A percentile compares a stretch with the other conserved stretches of the same genome.
Conservation (phyloP, 2,113 vertebrate species). For the Takifugu bimaculatus region DNA sequence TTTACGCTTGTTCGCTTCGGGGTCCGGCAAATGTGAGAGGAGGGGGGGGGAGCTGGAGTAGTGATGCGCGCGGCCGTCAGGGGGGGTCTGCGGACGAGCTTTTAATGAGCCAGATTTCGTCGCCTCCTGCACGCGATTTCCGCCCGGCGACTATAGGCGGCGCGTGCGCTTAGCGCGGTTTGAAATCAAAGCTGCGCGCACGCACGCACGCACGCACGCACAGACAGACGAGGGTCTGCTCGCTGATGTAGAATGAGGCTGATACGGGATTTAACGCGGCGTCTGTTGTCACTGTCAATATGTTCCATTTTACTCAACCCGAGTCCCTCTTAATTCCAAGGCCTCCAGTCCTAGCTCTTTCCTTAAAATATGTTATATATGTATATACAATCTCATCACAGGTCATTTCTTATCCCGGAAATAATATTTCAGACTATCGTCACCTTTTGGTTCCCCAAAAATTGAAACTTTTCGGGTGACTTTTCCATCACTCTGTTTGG, state of each 20-base stretch:
- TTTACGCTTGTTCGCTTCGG: too few relatives aligned
- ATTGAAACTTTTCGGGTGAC: too few relatives aligned
- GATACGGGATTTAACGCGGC: conserved; percentile 29
- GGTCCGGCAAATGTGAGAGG: too few relatives aligned
- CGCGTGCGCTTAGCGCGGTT: conserved; percentile 19
- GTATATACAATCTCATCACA: too few relatives aligned
- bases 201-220: conserved; percentile 3
- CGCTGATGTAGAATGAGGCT: conserved; percentile 15
- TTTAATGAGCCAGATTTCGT: conserved; percentile 46
- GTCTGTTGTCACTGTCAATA: conserved; percentile 56
- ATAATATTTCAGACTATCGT: too few relatives aligned
- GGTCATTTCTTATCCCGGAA: too few relatives aligned
- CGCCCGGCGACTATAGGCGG: neutral
- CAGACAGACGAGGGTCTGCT: conserved; percentile 9
- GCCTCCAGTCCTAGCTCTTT: too few relatives aligned
- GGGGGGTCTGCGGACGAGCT: conserved; percentile 39
- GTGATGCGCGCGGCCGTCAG: conserved; percentile 53
- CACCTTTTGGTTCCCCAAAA: too few relatives aligned
- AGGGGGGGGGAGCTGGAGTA: conserved; percentile 8
- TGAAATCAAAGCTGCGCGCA: conserved; percentile 31
- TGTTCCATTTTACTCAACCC: conserved; percentile 51
- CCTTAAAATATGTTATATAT: too few relatives aligned
- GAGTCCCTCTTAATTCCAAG: neutral
- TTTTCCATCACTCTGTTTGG: too few relatives aligned
- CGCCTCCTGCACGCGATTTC: conserved; percentile 15